phyloP scores from a whole-genome alignment of 2,113 vertebrate species.

The Ovis aries region DNA sequence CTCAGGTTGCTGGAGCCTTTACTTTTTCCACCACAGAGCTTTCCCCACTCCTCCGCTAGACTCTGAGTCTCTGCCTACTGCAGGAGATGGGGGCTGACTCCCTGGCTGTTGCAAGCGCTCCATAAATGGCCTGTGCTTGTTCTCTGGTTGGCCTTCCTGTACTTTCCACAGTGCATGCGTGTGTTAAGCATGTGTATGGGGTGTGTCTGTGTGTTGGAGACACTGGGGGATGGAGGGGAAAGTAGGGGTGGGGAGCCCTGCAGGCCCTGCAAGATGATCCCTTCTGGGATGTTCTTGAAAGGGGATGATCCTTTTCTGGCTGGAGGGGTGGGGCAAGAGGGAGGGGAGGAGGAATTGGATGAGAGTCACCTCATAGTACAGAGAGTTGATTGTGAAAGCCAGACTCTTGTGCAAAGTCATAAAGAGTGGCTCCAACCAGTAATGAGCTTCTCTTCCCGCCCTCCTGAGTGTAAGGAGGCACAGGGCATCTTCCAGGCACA shows the following conservation, averaged over 20 bases:
- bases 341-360: background rate
- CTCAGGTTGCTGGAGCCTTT: background rate
- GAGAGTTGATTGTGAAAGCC: background rate
- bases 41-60: background rate
- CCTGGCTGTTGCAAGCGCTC: background rate
- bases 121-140: background rate
- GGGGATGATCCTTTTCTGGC: background rate
- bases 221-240: accelerated
- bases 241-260: background rate
- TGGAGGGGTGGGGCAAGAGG: too few relatives aligned
- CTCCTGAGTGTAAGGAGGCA: background rate
- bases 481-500: background rate
- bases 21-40: background rate
- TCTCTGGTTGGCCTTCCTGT: background rate
- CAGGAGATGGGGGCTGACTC: background rate
- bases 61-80: background rate
- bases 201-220: background rate
- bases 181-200: too few relatives aligned
- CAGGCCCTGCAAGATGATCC: background rate
- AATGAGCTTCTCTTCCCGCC: background rate
- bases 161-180: background rate
- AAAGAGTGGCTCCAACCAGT: background rate
- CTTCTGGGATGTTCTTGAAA: background rate
- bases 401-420: background rate
- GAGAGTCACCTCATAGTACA: background rate